Evolutionary conservation across 2,113 vertebrate genomes (phyloP).

Genomic region (Sinocyclocheilus rhinocerous): DNA sequence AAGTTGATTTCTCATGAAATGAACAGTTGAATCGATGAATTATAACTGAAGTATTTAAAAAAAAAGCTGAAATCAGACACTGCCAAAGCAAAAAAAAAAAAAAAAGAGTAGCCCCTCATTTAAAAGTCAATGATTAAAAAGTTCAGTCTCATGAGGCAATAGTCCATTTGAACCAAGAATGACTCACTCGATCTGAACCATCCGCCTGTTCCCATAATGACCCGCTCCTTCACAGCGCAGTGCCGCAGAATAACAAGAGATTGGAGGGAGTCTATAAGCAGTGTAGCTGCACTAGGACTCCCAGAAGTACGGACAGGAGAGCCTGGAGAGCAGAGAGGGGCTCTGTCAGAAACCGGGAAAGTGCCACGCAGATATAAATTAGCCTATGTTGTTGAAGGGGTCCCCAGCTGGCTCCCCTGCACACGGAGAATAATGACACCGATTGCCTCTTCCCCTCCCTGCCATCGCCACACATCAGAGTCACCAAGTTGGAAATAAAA

Average conservation of each 20-base stretch:
- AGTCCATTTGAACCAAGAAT: constrained; percentile 12
- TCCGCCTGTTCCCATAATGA: constrained; percentile 28
- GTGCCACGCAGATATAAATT: constrained; percentile 57
- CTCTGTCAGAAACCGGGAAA: constrained; percentile 32
- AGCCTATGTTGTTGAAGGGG: constrained; percentile 54
- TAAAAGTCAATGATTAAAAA: constrained; percentile 33
- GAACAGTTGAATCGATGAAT: background rate
- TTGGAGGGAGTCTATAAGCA: constrained; percentile 26
- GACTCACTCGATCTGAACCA: constrained; percentile 1
- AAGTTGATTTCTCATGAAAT: background rate
- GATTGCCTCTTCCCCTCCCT: constrained; percentile 38
- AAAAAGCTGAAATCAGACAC: background rate
- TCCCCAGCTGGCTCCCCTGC: constrained; percentile 56
- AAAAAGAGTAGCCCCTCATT: background rate
- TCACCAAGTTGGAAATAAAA: constrained; percentile 51
- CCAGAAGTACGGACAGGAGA: constrained; percentile 9
- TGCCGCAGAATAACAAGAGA: constrained; percentile 9
- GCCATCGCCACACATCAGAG: constrained; percentile 40
- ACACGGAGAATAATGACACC: constrained; percentile 58
- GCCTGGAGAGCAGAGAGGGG: constrained; percentile 29
- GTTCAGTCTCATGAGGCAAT: background rate
- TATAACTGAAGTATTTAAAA: background rate
- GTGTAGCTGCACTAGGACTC: constrained; percentile 11
- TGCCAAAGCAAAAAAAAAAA: background rate
- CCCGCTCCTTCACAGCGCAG: background rate